Percentiles rank a stretch among this genome's conserved stretches.
phyloP scores from a whole-genome alignment of 2,113 vertebrate genomes.

The Gallinago paraguaiae region DNA sequence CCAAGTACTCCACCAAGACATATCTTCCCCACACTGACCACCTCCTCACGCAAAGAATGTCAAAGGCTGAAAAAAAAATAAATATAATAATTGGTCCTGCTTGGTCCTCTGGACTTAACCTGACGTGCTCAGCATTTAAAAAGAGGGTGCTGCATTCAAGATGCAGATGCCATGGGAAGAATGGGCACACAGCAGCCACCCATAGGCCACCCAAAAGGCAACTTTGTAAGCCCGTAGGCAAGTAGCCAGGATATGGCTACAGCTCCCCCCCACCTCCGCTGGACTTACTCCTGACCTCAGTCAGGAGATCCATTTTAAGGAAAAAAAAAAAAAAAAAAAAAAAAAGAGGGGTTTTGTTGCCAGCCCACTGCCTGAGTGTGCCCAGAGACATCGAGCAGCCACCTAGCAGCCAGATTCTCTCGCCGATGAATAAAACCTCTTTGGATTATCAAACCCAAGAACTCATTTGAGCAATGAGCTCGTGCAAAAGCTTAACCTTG shows the following conservation, averaged over 20 bases:
- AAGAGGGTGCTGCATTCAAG: neutral
- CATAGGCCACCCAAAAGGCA: no score
- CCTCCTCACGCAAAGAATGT: accelerated
- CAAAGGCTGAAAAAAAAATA: neutral
- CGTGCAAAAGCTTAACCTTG: neutral
- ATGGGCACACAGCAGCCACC: neutral
- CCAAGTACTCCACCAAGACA: neutral
- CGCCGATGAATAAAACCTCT: neutral
- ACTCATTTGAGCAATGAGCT: neutral
- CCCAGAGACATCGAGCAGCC: neutral
- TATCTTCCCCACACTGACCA: neutral
- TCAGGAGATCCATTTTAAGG: neutral
- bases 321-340: neutral
- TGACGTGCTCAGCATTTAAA: neutral
- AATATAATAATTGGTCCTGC: neutral
- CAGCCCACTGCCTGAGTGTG: neutral
- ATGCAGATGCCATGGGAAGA: accelerated
- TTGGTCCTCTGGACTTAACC: neutral
- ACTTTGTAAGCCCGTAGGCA: neutral
- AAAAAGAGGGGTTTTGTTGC: neutral
- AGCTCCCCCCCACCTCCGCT: neutral
- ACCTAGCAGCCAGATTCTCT: neutral
- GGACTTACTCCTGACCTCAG: neutral
- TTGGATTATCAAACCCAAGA: neutral
- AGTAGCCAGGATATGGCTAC: neutral